A percentile compares a stretch with the other conserved stretches of the same genome.
These are phyloP conservation scores for Clarias gariepinus DNA, from an alignment of 2,113 vertebrate genomes.

Conservation along the genomic window DNA sequence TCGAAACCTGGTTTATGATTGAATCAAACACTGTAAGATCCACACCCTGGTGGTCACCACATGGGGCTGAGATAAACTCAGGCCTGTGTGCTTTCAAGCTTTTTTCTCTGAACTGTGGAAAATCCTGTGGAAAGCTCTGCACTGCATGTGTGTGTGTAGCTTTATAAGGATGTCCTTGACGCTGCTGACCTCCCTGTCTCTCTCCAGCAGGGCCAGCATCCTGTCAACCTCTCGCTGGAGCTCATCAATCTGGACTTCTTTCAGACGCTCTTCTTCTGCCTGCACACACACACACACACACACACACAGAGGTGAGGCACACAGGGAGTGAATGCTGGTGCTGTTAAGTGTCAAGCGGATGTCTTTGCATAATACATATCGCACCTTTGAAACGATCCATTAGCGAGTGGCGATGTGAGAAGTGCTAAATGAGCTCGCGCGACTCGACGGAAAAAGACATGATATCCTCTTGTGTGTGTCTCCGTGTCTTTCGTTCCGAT, in stretches of 20 bases:
- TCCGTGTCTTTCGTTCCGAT: slow-evolving; percentile 28
- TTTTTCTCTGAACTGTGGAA: slow-evolving; percentile 1
- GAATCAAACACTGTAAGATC: not conserved
- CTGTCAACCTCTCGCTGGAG: slow-evolving; percentile 65
- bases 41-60: not conserved
- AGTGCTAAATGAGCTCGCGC: slow-evolving; percentile 62
- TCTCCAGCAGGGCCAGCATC: slow-evolving; percentile 58
- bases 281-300: slow-evolving; percentile 48
- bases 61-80: not conserved
- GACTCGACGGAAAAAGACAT: slow-evolving; percentile 45
- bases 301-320: slow-evolving; percentile 53
- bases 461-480: slow-evolving; percentile 55
- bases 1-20: not conserved
- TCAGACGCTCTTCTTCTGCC: slow-evolving; percentile 59
- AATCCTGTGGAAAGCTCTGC: not conserved
- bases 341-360: slow-evolving; percentile 70
- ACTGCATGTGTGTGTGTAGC: not conserved
- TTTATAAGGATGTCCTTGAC: slow-evolving; percentile 38
- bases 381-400: slow-evolving; percentile 76
- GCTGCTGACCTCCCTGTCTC: slow-evolving; percentile 60
- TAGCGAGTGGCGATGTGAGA: slow-evolving; percentile 68
- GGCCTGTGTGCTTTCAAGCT: not conserved
- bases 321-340: slow-evolving; percentile 62
- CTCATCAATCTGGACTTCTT: slow-evolving; percentile 63
- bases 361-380: slow-evolving; percentile 76